Base-by-base conservation (phyloP, 2,888 invertebrate genomes). In the Troglohyphantes excavatus region DNA sequence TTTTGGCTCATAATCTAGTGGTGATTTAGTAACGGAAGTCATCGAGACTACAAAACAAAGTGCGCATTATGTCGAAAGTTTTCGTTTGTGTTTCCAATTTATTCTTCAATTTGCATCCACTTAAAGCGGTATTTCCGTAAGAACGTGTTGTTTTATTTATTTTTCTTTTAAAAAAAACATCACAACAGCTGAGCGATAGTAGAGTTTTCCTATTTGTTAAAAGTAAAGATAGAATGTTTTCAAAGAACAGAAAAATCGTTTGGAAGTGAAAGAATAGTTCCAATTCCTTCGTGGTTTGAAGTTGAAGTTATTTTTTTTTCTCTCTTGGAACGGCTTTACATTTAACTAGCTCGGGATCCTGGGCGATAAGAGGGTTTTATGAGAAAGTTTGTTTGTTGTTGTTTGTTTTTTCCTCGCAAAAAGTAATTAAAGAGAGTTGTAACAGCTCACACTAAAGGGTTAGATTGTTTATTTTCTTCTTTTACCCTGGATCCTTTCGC, bases 371-470 rank as follows among this genome's bases (percentile, higher is more conserved):
- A 39, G 43, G 39, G 78, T 33, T 65, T 29, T 33, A 11, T 5
- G 19, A 13, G n/a, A 13, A 23, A 39, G 21, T 72, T n/a, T 19
- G 19, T 43, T 43, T 9, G 2, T 27, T 61, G n/a, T 75, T 43
- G 17, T 43, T 78, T 7, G n/a, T 3, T 65, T 63, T 33, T 21
- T 21, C 26, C 21, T 23, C 19, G 21, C 23, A 26, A 53, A 75
- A 78, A 78, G 65, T 78, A 78, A 78, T 78, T 78, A 78, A 78
- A 78, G 43, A 65, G 65, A 65, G 17, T 61, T 65, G 39, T 21
- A 17, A 33, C 63, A 43, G 7, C 33, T 78, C 11, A n/a, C 39
- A 43, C 23, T 23, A 17, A 21, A 7, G 26, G 33, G 78, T 63
- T n/a, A 26, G 43, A 63, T 65, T 65, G 53, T n/a, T 53, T 53